These are phyloP conservation scores for Cardiocondyla obscurior DNA, from an alignment of 1,140 invertebrate species.

Conservation along the genomic window DNA sequence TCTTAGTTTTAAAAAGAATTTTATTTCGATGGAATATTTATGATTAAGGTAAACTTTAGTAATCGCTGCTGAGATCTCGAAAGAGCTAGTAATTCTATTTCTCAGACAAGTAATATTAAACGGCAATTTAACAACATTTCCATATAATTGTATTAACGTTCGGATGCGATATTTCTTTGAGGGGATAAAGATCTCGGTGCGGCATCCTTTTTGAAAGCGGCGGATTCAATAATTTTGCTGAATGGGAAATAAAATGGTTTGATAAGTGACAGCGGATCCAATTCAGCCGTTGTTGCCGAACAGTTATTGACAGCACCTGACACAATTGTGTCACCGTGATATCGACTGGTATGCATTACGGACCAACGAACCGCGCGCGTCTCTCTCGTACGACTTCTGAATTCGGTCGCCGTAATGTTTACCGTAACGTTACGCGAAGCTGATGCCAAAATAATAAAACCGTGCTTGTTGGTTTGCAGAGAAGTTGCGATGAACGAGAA, in stretches of 20 bases:
- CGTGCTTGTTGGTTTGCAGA: slow-evolving; percentile 85
- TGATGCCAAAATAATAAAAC: background rate
- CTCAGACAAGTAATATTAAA: background rate
- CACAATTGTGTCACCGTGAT: slow-evolving; percentile 43
- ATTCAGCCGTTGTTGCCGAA: background rate
- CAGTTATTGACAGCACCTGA: slow-evolving; percentile 30
- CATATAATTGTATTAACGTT: background rate
- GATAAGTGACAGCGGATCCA: background rate
- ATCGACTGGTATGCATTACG: slow-evolving; percentile 34
- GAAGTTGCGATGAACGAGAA: slow-evolving; percentile 93
- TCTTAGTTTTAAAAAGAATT: background rate
- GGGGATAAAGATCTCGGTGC: background rate
- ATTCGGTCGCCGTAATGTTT: background rate
- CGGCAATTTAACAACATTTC: background rate
- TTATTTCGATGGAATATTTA: background rate
- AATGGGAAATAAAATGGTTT: background rate
- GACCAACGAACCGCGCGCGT: background rate
- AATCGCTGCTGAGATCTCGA: background rate
- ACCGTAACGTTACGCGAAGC: background rate
- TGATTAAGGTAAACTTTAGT: background rate
- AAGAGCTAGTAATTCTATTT: too few relatives aligned
- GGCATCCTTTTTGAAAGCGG: background rate
- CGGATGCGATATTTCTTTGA: background rate
- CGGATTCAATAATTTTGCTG: background rate
- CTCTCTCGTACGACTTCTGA: background rate